Base-by-base conservation (phyloP, 2,113 vertebrate genomes). In the Labrus mixtus region DNA sequence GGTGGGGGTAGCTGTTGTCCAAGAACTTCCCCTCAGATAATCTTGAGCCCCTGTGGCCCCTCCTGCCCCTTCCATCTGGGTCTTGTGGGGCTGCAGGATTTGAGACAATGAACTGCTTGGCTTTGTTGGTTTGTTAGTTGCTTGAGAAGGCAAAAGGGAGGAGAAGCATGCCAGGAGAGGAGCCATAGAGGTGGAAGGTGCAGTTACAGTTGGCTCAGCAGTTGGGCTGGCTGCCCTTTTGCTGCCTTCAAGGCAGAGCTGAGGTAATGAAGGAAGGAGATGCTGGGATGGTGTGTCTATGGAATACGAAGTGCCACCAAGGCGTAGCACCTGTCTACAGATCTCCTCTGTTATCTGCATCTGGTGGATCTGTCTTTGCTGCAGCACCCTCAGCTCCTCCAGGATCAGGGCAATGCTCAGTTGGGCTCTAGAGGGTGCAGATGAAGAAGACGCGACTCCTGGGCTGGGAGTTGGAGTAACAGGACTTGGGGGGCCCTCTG, bases 311-410 rank as follows among this genome's bases (percentile, higher is more conserved):
- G 93, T 84, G 45, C 89, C 93, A n/a, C 96, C 96, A 2, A 98
- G 91, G 46, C 96, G 93, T 36, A 98, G 87, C 33, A 98, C 96
- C 87, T 98, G 97, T 51, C 96, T 93, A 80, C 97, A 98, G 73
- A 98, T 98, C 88, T 97, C 96, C 77, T 98, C 96, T 0, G 96
- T 97, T 93, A 98, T 97, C 83, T 97, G 96, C 97, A 98, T 97
- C 86, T 98, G 97, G 78, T 97, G 96, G 78, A 97, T 96, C 89
- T 98, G 97, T 50, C 97, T 92, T 89, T 98, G 97, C 86, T 97
- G 97, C 43, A 98, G 85, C 50, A 98, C 95, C 1, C 96, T 90
- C 5, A 97, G 95, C 81, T 98, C 97, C 71, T 98, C 97, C 79
- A 98, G 83, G 57, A 98, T 96, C 60, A 97, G 74, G 29, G 71